A percentile compares a stretch with the other conserved stretches of the same genome.
phyloP scores from a whole-genome alignment of 2,113 vertebrate genomes.

The Manacus vitellinus region DNA sequence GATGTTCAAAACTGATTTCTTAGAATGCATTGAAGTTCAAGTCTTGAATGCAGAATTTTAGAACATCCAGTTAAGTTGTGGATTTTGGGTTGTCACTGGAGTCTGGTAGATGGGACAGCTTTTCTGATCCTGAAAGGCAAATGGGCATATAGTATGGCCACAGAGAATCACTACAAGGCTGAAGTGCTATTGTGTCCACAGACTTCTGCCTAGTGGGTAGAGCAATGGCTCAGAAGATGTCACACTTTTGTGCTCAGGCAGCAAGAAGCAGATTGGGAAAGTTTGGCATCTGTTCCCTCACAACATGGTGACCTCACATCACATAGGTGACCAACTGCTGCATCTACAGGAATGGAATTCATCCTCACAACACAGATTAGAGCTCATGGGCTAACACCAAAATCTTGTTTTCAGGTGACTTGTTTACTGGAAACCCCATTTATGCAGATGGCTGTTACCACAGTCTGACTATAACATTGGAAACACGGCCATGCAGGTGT shows the following conservation, averaged over 20 bases:
- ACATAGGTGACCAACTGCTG: not conserved
- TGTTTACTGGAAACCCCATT: not conserved
- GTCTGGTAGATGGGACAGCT: not conserved
- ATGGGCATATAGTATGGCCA: too few species aligned
- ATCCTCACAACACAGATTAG: not conserved
- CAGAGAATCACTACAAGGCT: fast-evolving
- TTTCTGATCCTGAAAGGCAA: not conserved
- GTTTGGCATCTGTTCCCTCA: not conserved
- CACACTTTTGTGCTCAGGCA: not conserved
- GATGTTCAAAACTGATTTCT: not conserved
- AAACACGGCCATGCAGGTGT: not conserved
- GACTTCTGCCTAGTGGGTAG: not conserved
- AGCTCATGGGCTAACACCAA: fast-evolving
- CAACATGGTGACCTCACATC: fast-evolving
- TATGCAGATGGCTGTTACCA: not conserved
- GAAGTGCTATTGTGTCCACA: not conserved
- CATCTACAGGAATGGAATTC: not conserved
- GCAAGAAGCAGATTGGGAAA: fast-evolving
- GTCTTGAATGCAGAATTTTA: not conserved
- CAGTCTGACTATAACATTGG: not conserved
- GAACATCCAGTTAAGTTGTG: not conserved
- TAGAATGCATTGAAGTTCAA: not conserved
- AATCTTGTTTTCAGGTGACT: not conserved
- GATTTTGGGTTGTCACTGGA: not conserved
- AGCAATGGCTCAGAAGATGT: not conserved